Evolutionary conservation across 2,888 invertebrate genomes (phyloP), one percentile per base, ranked within the genome.

Genomic region (Parascotia fuliginaria): DNA sequence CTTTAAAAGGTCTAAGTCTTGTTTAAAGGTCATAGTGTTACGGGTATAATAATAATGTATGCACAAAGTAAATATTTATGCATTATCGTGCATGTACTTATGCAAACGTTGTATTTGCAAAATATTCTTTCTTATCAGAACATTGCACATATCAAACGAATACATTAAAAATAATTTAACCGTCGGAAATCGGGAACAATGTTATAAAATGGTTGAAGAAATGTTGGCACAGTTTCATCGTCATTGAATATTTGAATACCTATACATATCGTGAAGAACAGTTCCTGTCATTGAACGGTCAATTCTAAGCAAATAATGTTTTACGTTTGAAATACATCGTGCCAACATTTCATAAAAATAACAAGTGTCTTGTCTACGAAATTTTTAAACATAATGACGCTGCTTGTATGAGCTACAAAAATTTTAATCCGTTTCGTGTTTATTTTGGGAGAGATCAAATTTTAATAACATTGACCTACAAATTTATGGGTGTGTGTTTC

Each of bases 171-270:
- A 87, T 87, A 87, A 81, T 74, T 79, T 84, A 89, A 83, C 87
- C 86, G 81, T 85, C 85, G 86, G 83, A 82, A 80, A 87, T 81
- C 75, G 81, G 74, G 86, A 85, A 82, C 86, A 82, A 77, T 78
- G 77, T 78, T 80, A 73, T 81, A 79, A 77, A 80, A 76, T 75
- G 87, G 2, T 79, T 82, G 75, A 65, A 83, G 81, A 87, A 86
- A 89, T 87, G 75, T 89, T 90, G 90, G 91, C 91, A 87, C 81
- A 76, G 65, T 63, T 55, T 67, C 51, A 67, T 34, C 59, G 64
- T 62, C 79, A 73, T 71, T 73, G 76, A 74, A 62, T 59, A 73
- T 65, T 71, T 73, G 76, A 73, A 61, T 59, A n/a, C n/a, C n/a
- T n/a, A 73, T 65, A 69, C 50, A 61, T 70, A 69, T 68, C 63